These are phyloP conservation scores for Pterostichus madidus DNA, from an alignment of 2,888 invertebrate genomes.

Conservation along the genomic window DNA sequence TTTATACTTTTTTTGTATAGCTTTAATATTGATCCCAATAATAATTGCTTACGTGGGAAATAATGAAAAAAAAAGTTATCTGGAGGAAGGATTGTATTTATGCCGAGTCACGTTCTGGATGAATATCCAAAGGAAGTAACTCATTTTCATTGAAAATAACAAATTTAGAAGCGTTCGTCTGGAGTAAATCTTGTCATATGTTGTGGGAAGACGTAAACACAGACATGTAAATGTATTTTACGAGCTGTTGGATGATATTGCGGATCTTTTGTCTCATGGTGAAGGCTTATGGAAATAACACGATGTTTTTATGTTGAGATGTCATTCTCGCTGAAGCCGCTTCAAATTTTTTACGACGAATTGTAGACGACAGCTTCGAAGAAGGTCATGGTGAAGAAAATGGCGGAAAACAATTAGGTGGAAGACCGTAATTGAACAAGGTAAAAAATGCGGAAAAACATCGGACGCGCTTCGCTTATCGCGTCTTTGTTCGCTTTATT, in stretches of 20 bases:
- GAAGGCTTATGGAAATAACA: conserved; percentile 53
- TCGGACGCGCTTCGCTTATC: conserved; percentile 40
- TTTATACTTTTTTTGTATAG: no score
- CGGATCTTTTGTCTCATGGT: conserved; percentile 29
- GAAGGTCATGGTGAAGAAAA: conserved; percentile 55
- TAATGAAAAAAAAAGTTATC: neutral
- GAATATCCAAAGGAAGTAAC: conserved; percentile 39
- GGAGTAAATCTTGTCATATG: conserved; percentile 23
- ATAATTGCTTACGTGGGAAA: no score
- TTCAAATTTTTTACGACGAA: conserved; percentile 47
- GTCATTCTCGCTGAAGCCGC: conserved; percentile 52
- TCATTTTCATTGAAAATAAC: conserved; percentile 24
- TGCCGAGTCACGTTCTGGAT: conserved; percentile 9
- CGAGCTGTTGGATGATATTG: conserved; percentile 43
- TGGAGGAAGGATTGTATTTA: conserved; percentile 3
- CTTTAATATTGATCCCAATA: neutral
- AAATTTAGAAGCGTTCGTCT: conserved; percentile 18
- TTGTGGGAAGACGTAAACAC: conserved; percentile 23
- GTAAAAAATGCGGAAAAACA: conserved; percentile 60
- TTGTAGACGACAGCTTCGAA: conserved; percentile 36
- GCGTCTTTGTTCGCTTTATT: conserved; percentile 51
- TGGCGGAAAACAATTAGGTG: conserved; percentile 62
- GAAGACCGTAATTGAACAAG: conserved; percentile 59
- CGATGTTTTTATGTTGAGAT: conserved; percentile 45
- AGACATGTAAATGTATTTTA: conserved; percentile 48